phyloP scores from a whole-genome alignment of 2,113 vertebrate genomes.

The Hucho hucho region DNA sequence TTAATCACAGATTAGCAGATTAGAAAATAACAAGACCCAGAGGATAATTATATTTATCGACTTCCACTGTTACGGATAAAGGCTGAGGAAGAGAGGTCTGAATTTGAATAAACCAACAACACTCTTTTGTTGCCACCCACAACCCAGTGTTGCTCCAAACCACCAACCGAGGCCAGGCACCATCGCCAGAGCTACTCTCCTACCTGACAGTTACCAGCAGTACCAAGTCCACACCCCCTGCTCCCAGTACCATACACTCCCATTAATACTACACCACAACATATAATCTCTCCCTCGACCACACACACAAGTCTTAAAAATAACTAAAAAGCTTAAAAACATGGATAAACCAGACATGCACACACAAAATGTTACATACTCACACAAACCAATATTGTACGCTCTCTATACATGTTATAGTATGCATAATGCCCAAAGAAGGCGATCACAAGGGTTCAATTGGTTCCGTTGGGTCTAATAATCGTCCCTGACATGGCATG shows the following conservation, averaged over 20 bases:
- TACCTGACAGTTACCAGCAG: slow-evolving; percentile 20
- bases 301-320: background rate
- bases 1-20: slow-evolving; percentile 96
- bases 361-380: background rate
- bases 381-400: background rate
- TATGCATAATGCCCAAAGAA: background rate
- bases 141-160: background rate
- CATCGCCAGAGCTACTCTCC: background rate
- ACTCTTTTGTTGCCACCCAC: background rate
- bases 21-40: slow-evolving; percentile 84
- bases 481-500: background rate
- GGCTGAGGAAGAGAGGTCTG: background rate
- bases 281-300: background rate
- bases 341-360: no score
- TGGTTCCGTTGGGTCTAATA: no score
- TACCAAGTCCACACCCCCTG: slow-evolving; percentile 6
- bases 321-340: no score
- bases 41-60: slow-evolving; percentile 88
- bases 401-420: no score
- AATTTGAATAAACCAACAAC: no score
- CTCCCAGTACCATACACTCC: background rate
- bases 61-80: slow-evolving; percentile 65
- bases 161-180: background rate
- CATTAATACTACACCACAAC: background rate
- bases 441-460: background rate